phyloP scores from a whole-genome alignment of 2,113 vertebrate species.

The Nothobranchius furzeri region DNA sequence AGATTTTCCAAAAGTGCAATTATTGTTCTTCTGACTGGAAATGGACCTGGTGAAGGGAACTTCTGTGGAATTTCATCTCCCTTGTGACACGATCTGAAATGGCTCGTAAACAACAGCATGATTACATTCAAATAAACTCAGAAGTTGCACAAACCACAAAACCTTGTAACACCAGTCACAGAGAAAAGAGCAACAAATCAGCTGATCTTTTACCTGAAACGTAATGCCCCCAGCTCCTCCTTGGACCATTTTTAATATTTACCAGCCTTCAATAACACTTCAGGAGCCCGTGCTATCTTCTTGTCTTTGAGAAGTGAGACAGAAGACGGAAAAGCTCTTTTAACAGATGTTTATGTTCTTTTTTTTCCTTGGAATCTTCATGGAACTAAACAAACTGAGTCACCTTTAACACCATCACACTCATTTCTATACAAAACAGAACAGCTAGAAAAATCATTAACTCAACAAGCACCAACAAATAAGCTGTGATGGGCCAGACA shows the following conservation, averaged over 20 bases:
- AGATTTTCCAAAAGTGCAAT: constrained; percentile 41
- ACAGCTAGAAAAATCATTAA: constrained; percentile 27
- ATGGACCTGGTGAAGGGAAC: constrained; percentile 34
- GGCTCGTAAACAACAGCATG: neutral
- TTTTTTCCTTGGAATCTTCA: neutral
- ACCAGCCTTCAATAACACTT: neutral
- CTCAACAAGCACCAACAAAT: constrained; percentile 24
- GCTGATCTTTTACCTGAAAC: neutral
- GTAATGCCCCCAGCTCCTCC: neutral
- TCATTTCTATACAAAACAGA: constrained; percentile 13
- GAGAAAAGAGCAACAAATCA: neutral
- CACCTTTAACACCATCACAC: constrained; percentile 6
- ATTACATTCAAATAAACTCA: constrained; percentile 3
- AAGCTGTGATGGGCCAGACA: constrained; percentile 24
- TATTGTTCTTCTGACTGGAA: constrained; percentile 48
- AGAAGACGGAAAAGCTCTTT: neutral
- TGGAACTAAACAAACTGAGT: constrained; percentile 18
- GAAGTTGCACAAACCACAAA: neutral
- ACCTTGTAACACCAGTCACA: neutral
- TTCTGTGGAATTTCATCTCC: constrained; percentile 34
- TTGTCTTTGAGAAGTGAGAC: neutral
- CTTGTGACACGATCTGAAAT: constrained; percentile 23
- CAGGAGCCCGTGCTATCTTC: neutral
- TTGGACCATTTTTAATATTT: neutral
- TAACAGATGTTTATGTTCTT: neutral